A percentile compares a stretch with the other conserved stretches of the same genome.
Evolutionary conservation across 2,113 vertebrate species (phyloP).

Genomic region (Dipodomys ordii): DNA sequence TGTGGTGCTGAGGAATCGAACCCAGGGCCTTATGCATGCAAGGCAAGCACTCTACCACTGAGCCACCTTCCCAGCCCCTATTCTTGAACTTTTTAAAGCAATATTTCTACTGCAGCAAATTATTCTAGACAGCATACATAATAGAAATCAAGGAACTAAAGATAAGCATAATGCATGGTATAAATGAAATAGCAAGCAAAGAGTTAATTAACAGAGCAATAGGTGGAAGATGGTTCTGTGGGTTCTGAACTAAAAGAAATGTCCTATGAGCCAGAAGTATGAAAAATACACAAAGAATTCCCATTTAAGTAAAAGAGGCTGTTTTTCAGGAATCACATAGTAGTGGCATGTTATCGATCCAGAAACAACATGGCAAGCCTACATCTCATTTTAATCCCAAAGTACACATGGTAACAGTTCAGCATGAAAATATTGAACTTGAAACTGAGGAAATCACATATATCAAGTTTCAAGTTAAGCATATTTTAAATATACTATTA

Average conservation of each 20-base stretch:
- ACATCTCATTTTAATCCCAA: conserved; percentile 29
- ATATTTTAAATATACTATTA: not conserved
- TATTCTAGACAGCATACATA: not conserved
- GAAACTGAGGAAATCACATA: not conserved
- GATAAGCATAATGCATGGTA: not conserved
- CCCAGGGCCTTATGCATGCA: no score
- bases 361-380: conserved; percentile 4
- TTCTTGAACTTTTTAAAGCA: conserved; percentile 50
- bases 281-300: not conserved
- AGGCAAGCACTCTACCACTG: no score
- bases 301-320: not conserved
- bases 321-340: not conserved
- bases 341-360: not conserved
- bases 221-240: not conserved
- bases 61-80: not conserved
- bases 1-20: no score
- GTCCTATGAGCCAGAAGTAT: not conserved
- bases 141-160: conserved; percentile 7
- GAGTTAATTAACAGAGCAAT: not conserved
- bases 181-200: not conserved
- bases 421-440: conserved; percentile 50
- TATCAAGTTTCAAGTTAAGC: conserved; percentile 15
- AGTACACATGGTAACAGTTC: conserved; percentile 4
- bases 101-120: not conserved
- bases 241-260: not conserved